Conservation (phyloP, 1,140 invertebrate species). For the Cataglyphis hispanica region DNA sequence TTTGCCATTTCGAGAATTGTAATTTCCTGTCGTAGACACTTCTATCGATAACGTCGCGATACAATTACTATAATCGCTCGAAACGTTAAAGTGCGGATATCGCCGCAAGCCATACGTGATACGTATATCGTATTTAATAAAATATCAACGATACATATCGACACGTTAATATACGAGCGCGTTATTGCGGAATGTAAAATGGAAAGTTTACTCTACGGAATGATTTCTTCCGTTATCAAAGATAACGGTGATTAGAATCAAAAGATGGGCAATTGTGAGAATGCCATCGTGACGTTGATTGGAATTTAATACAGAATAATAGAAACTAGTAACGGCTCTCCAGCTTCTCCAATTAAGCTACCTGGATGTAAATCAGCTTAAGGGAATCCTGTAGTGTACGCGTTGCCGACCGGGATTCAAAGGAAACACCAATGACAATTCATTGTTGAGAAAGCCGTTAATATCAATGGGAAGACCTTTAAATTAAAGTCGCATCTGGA, state of each 20-base stretch:
- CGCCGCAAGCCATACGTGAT: conserved; percentile 28
- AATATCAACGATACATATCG: conserved; percentile 23
- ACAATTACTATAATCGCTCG: conserved; percentile 41
- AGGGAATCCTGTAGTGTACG: conserved; percentile 34
- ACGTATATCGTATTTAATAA: conserved; percentile 9
- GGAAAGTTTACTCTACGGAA: background rate
- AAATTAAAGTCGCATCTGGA: conserved; percentile 31
- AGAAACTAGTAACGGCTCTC: conserved; percentile 22
- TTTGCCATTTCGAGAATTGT: conserved; percentile 11
- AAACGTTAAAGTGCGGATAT: conserved; percentile 44
- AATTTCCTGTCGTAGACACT: background rate
- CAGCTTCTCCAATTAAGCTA: conserved; percentile 53
- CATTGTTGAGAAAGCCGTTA: conserved; percentile 36
- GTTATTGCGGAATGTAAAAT: background rate
- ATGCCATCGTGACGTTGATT: conserved; percentile 37
- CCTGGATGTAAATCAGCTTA: conserved; percentile 54
- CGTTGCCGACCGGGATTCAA: conserved; percentile 26
- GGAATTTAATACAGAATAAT: conserved; percentile 48
- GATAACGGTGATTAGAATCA: conserved; percentile 20
- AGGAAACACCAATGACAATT: conserved; percentile 45
- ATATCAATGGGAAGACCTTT: conserved; percentile 37
- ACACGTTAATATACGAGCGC: background rate
- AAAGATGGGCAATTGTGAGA: conserved; percentile 12
- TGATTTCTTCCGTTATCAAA: conserved; percentile 27
- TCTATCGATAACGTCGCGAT: conserved; percentile 5